Evolutionary conservation across 2,888 invertebrate species (phyloP).

Genomic region (Eurytoma californica): DNA sequence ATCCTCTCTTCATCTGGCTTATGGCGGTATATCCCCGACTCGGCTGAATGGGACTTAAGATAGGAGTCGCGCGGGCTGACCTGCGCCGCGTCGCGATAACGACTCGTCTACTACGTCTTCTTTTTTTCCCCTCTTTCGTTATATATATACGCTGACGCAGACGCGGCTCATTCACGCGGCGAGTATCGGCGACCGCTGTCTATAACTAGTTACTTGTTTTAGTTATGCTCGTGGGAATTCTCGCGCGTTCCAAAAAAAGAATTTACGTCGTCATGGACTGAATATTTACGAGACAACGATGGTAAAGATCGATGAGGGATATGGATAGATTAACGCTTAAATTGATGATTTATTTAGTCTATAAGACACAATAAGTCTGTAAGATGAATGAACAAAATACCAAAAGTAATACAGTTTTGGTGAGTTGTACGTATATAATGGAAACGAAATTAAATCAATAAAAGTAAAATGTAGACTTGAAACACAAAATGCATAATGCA

Average conservation of each 20-base stretch:
- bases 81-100: conserved; percentile 63
- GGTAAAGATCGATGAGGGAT: too few species aligned
- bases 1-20: conserved; percentile 55
- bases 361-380: too few species aligned
- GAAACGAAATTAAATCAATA: too few species aligned
- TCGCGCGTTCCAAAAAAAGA: neutral
- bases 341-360: too few species aligned
- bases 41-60: conserved; percentile 60
- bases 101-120: conserved; percentile 28
- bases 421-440: too few species aligned
- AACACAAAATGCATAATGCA: too few species aligned
- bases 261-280: neutral
- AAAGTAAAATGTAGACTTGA: too few species aligned
- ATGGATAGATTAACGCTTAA: too few species aligned
- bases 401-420: too few species aligned
- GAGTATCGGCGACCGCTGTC: conserved; percentile 8
- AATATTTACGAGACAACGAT: neutral
- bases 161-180: neutral
- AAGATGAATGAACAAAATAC: too few species aligned
- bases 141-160: neutral
- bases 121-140: neutral
- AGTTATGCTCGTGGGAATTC: neutral
- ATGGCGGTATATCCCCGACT: conserved; percentile 51
- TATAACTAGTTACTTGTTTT: neutral
- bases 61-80: conserved; percentile 66